Evolutionary conservation across 2,888 invertebrate species (phyloP).

Genomic region (Drosophila vallismaia): DNA sequence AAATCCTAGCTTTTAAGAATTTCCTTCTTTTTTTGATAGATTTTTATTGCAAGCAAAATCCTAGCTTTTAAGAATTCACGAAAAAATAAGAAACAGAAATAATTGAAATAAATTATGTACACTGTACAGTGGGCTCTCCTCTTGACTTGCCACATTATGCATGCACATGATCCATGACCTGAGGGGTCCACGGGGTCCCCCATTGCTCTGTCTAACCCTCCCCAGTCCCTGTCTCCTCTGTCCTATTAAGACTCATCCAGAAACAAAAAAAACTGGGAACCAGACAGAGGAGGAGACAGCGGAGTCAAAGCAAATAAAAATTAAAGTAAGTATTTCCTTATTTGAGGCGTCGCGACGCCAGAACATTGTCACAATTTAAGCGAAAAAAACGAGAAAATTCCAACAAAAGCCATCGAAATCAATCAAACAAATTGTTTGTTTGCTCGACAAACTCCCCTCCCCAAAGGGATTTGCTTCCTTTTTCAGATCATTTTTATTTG

Average conservation of each 20-base stretch:
- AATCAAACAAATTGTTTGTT: conserved; percentile 44
- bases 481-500: no score
- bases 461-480: not conserved
- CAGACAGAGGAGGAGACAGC: not conserved
- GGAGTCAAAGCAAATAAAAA: conserved; percentile 46
- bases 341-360: conserved; percentile 49
- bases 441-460: conserved; percentile 14
- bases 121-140: conserved; percentile 29
- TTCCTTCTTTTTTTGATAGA: no score
- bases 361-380: conserved; percentile 55
- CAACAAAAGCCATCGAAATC: conserved; percentile 40
- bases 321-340: conserved; percentile 74
- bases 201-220: not conserved
- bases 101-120: conserved; percentile 53
- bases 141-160: conserved; percentile 63
- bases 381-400: conserved; percentile 17
- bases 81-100: conserved; percentile 40
- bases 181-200: conserved; percentile 35
- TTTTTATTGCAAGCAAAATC: no score
- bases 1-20: no score
- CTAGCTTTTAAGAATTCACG: not conserved
- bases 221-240: conserved; percentile 2
- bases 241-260: conserved; percentile 26
- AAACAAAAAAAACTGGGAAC: not conserved
- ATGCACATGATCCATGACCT: conserved; percentile 59